Conservation (phyloP, 2,113 vertebrate genomes). For the Prunella fulvescens region DNA sequence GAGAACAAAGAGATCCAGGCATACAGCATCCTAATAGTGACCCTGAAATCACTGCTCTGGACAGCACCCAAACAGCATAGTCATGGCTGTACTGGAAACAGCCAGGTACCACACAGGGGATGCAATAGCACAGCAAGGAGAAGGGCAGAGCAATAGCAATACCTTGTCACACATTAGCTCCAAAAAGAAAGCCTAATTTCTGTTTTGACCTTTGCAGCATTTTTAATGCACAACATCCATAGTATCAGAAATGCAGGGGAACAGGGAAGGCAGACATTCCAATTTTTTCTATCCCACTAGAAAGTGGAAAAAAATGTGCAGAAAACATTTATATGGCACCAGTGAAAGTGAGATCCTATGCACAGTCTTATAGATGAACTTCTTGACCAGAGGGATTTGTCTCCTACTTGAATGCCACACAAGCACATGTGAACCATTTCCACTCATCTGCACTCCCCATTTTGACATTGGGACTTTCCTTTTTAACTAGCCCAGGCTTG, state of each 20-base stretch:
- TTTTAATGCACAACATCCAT: background rate
- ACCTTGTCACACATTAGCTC: background rate
- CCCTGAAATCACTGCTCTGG: background rate
- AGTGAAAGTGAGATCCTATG: background rate
- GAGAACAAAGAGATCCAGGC: background rate
- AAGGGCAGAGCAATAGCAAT: background rate
- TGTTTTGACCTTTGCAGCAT: background rate
- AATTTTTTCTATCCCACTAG: background rate
- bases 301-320: background rate
- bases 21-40: background rate
- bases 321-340: background rate
- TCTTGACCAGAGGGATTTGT: background rate
- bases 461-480: constrained; percentile 6
- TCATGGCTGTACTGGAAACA: background rate
- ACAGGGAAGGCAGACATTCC: background rate
- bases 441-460: background rate
- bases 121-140: background rate
- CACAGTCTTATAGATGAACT: background rate
- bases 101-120: background rate
- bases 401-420: background rate
- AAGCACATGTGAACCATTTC: background rate
- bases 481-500: constrained; percentile 14
- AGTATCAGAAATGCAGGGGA: background rate
- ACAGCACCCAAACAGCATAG: background rate
- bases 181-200: background rate